These are phyloP conservation scores for Hemicentrotus pulcherrimus DNA, from an alignment of 35 echinoderm and acorn worm genomes.

Conservation along the genomic window DNA sequence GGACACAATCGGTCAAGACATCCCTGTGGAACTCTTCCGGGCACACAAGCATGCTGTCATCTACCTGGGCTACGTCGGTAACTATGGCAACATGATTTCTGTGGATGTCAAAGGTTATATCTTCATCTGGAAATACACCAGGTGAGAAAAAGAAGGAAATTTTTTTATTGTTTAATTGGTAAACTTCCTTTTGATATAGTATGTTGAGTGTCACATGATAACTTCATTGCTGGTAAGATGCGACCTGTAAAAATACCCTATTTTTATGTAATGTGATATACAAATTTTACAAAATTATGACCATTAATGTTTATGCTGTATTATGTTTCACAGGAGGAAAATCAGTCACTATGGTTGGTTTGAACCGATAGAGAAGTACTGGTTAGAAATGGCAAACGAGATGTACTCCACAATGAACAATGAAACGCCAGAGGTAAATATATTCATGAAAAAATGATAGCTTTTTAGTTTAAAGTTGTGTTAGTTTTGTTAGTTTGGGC, in stretches of 20 bases:
- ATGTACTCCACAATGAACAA: constrained; percentile 45
- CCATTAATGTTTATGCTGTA: no score
- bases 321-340: constrained; percentile 25
- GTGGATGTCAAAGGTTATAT: constrained; percentile 71
- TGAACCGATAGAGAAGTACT: constrained; percentile 67
- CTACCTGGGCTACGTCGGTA: constrained; percentile 73
- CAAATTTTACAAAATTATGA: no score
- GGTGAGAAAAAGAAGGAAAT: constrained; percentile 26
- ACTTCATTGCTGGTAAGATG: neutral
- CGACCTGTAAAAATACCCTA: no score
- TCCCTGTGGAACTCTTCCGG: constrained; percentile 73
- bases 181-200: neutral
- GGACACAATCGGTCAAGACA: constrained; percentile 74
- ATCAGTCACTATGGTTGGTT: constrained; percentile 85
- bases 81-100: constrained; percentile 80
- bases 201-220: neutral
- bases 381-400: constrained; percentile 66
- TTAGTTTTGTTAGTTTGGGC: no score
- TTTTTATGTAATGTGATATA: no score
- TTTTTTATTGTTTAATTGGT: no score
- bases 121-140: constrained; percentile 76
- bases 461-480: no score
- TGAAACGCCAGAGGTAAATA: constrained; percentile 47
- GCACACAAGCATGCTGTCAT: constrained; percentile 68
- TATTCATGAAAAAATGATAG: neutral